Conservation (phyloP, 1,140 invertebrate genomes). For the Temnothorax nylanderi region DNA sequence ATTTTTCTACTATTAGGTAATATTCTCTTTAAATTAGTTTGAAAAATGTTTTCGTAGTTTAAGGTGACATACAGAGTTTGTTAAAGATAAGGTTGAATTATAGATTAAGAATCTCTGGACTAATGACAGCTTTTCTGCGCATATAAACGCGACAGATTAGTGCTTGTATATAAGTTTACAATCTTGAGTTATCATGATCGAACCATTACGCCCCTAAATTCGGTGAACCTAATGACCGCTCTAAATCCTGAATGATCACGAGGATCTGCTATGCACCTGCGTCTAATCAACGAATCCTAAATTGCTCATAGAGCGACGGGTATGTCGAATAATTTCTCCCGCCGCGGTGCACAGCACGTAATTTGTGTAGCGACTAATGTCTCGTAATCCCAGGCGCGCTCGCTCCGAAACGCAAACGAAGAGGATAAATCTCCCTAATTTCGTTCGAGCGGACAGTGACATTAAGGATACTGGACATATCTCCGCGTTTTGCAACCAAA, state of each 20-base stretch:
- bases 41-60: neutral
- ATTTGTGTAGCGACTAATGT: slow-evolving; percentile 55
- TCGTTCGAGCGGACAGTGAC: slow-evolving; percentile 39
- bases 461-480: slow-evolving; percentile 9
- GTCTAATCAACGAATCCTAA: slow-evolving; percentile 58
- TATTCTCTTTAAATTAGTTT: neutral
- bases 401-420: slow-evolving; percentile 41
- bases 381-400: slow-evolving; percentile 18
- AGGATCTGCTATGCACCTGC: slow-evolving; percentile 20
- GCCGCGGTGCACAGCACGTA: slow-evolving; percentile 28
- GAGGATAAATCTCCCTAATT: slow-evolving; percentile 52
- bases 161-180: neutral
- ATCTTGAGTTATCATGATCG: neutral
- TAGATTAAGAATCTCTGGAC: neutral
- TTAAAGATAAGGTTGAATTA: neutral
- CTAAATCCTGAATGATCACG: slow-evolving; percentile 26
- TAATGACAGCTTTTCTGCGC: neutral
- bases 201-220: neutral
- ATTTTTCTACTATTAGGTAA: neutral
- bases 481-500: slow-evolving; percentile 1
- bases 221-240: slow-evolving; percentile 15
- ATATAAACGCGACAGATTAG: neutral
- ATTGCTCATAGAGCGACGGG: slow-evolving; percentile 51
- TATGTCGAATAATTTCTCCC: slow-evolving; percentile 51
- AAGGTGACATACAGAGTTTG: neutral